Conservation (phyloP, 2,797 vertebrate species). For the Microhierax caerulescens region DNA sequence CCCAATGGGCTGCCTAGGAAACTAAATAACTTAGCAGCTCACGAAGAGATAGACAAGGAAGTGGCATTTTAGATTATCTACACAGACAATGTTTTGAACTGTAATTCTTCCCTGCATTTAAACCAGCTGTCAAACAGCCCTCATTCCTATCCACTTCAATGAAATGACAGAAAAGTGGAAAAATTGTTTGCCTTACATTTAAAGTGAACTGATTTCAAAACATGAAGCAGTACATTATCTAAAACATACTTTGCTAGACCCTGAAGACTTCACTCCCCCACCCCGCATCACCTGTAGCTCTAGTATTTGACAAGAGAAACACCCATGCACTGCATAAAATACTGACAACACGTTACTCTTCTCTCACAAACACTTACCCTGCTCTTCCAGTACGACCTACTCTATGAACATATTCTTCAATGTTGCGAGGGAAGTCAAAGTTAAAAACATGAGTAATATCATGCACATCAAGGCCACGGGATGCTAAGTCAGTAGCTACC, state of each 20-base stretch:
- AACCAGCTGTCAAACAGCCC: neutral
- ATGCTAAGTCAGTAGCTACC: constrained; percentile 93
- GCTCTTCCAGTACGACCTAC: constrained; percentile 94
- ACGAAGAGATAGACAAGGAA: neutral
- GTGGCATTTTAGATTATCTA: neutral
- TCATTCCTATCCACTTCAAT: neutral
- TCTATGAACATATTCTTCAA: constrained; percentile 96
- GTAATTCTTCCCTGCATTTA: neutral
- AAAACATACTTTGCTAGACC: neutral
- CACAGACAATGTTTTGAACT: neutral
- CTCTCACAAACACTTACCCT: constrained; percentile 78
- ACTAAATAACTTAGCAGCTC: neutral
- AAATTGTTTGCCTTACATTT: neutral
- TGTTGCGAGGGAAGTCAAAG: constrained; percentile 93
- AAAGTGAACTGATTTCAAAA: neutral
- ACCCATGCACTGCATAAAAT: neutral
- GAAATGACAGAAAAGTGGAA: neutral
- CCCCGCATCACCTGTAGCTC: neutral
- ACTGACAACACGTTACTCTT: accelerated
- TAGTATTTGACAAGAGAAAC: neutral
- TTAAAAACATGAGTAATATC: constrained; percentile 96
- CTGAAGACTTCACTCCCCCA: neutral
- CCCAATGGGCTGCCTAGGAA: neutral
- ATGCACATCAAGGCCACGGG: constrained; percentile 90
- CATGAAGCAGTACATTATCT: neutral